Conservation (phyloP, 2,888 invertebrate species). For the Cataglyphis cursor region DNA sequence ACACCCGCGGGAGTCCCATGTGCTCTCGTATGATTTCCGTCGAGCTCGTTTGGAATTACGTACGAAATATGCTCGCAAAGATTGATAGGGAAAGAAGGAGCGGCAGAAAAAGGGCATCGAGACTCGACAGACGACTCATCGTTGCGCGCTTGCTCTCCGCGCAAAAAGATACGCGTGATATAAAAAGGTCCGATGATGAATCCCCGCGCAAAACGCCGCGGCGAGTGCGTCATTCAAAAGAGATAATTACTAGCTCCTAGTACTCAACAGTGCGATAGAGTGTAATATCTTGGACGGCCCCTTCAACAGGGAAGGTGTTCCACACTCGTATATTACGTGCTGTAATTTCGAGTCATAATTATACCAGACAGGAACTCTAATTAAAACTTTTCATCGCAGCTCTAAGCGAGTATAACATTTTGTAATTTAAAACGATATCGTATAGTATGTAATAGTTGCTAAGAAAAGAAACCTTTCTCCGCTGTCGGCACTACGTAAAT, state of each 20-base stretch:
- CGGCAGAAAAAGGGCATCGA: neutral
- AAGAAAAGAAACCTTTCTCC: constrained; percentile 9
- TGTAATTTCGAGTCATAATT: constrained; percentile 53
- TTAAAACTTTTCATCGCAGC: constrained; percentile 65
- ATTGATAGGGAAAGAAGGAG: neutral
- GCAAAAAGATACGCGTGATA: constrained; percentile 10
- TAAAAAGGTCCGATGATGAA: constrained; percentile 46
- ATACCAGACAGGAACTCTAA: constrained; percentile 63
- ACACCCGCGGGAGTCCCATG: constrained; percentile 71
- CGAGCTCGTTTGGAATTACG: constrained; percentile 59
- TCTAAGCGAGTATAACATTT: constrained; percentile 62
- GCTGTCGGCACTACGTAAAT: neutral
- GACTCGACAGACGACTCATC: neutral
- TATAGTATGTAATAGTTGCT: neutral
- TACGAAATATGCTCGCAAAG: constrained; percentile 58
- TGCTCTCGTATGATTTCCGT: constrained; percentile 59
- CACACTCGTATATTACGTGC: constrained; percentile 52
- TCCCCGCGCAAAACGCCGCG: constrained; percentile 44
- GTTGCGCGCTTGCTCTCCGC: neutral
- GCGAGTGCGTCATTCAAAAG: constrained; percentile 51
- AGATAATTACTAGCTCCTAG: constrained; percentile 58
- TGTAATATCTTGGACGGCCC: constrained; percentile 45
- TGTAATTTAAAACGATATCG: constrained; percentile 51
- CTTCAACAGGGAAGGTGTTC: constrained; percentile 49
- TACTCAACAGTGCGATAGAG: constrained; percentile 50